Evolutionary conservation across 2,888 invertebrate genomes (phyloP).

Genomic region (Octodonta nipae): DNA sequence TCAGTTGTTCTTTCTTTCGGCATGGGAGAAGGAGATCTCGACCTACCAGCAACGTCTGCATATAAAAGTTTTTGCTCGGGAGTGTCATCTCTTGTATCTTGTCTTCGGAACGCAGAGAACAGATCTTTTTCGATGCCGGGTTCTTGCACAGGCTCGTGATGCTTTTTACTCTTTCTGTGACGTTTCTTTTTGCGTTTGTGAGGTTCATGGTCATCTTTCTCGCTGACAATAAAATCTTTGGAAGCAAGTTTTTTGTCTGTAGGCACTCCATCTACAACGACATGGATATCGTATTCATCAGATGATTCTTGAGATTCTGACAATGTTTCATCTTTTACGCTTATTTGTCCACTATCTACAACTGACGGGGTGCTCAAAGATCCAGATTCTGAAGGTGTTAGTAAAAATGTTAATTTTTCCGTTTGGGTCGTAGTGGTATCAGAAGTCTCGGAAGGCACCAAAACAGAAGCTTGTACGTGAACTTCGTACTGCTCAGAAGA

Average conservation of each 20-base stretch:
- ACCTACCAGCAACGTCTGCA: conserved; percentile 24
- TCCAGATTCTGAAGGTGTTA: neutral
- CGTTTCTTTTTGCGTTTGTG: conserved; percentile 17
- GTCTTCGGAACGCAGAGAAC: conserved; percentile 23
- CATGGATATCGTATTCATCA: conserved; percentile 26
- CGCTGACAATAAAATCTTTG: conserved; percentile 20
- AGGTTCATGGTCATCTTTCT: conserved; percentile 15
- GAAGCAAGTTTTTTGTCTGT: conserved; percentile 18
- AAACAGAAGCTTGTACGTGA: conserved; percentile 45
- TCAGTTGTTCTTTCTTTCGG: too few relatives aligned
- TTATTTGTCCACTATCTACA: neutral
- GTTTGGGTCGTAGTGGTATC: too few relatives aligned
- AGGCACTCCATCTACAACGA: conserved; percentile 25
- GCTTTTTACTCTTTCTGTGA: conserved; percentile 16
- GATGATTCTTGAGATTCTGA: conserved; percentile 12
- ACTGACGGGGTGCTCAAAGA: neutral
- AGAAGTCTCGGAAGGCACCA: conserved; percentile 35
- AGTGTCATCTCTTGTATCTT: conserved; percentile 18
- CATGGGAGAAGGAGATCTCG: conserved; percentile 24
- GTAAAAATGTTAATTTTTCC: too few relatives aligned
- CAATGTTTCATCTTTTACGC: neutral
- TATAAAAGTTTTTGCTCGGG: conserved; percentile 26
- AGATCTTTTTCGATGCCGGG: conserved; percentile 17
- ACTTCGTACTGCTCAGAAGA: conserved; percentile 40
- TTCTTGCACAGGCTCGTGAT: conserved; percentile 8